A percentile compares a stretch with the other conserved stretches of the same genome.
Conservation (phyloP, 2,113 vertebrate species). For the Cyphomyrus discorhynchus region DNA sequence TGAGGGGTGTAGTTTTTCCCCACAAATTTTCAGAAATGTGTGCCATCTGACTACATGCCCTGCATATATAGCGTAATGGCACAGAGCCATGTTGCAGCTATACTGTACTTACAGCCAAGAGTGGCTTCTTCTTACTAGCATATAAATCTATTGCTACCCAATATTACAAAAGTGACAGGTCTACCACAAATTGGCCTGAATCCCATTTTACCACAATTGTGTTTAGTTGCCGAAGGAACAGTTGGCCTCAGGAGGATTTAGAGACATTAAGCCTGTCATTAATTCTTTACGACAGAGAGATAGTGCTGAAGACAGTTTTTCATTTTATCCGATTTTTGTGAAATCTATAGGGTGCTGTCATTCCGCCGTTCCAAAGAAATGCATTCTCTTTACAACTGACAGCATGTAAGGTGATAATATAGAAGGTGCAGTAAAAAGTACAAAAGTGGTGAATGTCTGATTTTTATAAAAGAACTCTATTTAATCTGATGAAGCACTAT, state of each 20-base stretch:
- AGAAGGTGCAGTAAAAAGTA: not conserved
- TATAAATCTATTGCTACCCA: not conserved
- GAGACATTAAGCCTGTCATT: not conserved
- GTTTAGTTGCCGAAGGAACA: slow-evolving; percentile 2
- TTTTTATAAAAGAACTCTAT: slow-evolving; percentile 5
- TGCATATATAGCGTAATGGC: not conserved
- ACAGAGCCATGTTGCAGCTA: no score
- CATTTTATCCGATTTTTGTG: not conserved
- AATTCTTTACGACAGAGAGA: not conserved
- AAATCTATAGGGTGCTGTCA: slow-evolving; percentile 3
- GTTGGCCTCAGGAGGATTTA: not conserved
- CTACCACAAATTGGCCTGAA: not conserved
- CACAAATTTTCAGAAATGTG: not conserved
- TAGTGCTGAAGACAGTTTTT: not conserved
- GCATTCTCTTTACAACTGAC: not conserved
- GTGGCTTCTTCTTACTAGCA: not conserved
- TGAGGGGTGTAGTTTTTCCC: not conserved
- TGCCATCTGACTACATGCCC: not conserved
- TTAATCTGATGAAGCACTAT: not conserved
- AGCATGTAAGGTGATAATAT: not conserved
- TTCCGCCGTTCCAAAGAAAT: not conserved
- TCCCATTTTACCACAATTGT: not conserved
- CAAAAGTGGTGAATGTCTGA: not conserved
- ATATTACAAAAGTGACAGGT: not conserved
- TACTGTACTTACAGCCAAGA: not conserved